phyloP scores from a whole-genome alignment of 2,113 vertebrate species.

The Pantherophis guttatus region DNA sequence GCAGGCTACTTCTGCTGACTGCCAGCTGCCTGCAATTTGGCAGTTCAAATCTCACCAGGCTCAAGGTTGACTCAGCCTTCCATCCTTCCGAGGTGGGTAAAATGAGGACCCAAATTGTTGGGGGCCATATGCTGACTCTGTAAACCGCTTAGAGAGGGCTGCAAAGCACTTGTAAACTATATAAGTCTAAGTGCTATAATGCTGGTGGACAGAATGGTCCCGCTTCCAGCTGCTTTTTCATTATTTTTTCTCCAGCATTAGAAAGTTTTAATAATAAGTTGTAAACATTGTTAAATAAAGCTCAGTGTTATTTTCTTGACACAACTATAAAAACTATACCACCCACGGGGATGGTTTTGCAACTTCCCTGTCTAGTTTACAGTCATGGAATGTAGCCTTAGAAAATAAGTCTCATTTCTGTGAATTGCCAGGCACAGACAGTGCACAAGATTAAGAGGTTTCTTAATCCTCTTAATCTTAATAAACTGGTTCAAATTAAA shows the following conservation, averaged over 20 bases:
- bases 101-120: too few relatives aligned
- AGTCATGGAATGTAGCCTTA: not conserved
- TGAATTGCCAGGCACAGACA: not conserved
- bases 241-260: not conserved
- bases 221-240: not conserved
- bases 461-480: not conserved
- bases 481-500: not conserved
- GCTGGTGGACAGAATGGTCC: not conserved
- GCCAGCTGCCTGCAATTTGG: too few relatives aligned
- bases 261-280: not conserved
- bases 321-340: not conserved
- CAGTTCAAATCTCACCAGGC: too few relatives aligned
- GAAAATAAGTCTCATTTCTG: not conserved
- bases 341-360: not conserved
- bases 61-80: too few relatives aligned
- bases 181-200: too few relatives aligned
- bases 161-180: too few relatives aligned
- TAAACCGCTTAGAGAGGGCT: too few relatives aligned
- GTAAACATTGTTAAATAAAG: not conserved
- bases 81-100: too few relatives aligned
- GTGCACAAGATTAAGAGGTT: not conserved
- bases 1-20: too few relatives aligned
- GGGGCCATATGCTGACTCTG: too few relatives aligned
- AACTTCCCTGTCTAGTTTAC: not conserved
- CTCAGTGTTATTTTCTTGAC: not conserved